Base-by-base conservation (phyloP, 2,797 vertebrate genomes). In the Mus minutoides region DNA sequence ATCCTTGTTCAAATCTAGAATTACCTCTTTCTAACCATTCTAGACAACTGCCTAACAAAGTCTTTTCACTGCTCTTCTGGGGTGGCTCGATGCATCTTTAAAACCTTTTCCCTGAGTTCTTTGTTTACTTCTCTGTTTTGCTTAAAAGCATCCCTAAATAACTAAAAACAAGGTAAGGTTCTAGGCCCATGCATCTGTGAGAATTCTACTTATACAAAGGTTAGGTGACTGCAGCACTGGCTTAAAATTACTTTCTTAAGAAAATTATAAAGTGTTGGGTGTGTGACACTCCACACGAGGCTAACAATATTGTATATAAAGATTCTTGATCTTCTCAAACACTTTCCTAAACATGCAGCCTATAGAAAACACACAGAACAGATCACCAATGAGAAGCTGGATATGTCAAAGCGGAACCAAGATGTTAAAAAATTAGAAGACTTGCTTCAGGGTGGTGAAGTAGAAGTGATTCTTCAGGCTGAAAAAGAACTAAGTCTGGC, bases 351-450 rank as follows among this genome's bases (percentile, higher is more conserved):
- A 98, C 99, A 99, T 84, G 99, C 99, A 13, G 99, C 99, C 1
- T 99, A 99, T 80, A 99, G 99, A 96, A 99, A 99, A 96, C 99
- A 99, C 97, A 99, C 99, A 0, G 99, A 99, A 95, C 99, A 99
- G 98, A 98, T 99, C 96, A 95, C 99, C 96, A 99, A 93, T 26
- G 98, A 99, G 79, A 97, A 98, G 37, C 97, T 99, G 88, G 92
- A 96, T 93, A 96, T 99, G 99, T 99, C 87, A 98, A 99, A 96
- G 94, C 96, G 10, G 99, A 46, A 46, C 46, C 46, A 46, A 46
- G 46, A 46, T 46, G 46, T 46, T 46, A 46, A 49, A 9, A 46
- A 46, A 6, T 46, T 46, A 46, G 43, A 46, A 46, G 43, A 46
- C 43, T 46, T 46, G 43, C 43, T 4, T 46, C 43, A 46, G 43